Evolutionary conservation across 2,113 vertebrate genomes (phyloP), one percentile per base, ranked within the genome.

Genomic region (Benitochromis conjunctus): DNA sequence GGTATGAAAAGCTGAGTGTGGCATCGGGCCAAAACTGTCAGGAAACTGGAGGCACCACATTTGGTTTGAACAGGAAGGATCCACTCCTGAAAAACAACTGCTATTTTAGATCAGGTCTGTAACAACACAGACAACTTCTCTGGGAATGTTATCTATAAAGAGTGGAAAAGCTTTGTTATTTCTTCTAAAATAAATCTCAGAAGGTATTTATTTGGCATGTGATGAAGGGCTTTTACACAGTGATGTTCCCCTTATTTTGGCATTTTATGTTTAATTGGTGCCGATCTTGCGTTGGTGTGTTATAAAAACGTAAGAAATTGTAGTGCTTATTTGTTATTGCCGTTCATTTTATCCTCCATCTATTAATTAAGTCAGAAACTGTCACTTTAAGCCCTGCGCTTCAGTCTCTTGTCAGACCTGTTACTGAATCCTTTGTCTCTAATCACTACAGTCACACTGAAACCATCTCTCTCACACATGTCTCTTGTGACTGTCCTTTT

Each of bases 21-120:
- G 55, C 19, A 31, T 21, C 7, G 1, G 6, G 82, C 57, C 57
- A 89, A 55, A 83, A 57, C 62, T 87, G 78, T 24, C 91, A 92
- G 94, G 94, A 94, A 95, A 78, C 86, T 69, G 54, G 79, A 88
- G 80, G 34, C 89, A 76, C 64, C 16, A 1, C 19, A 21, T 86
- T n/a, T 80, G 92, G 74, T 85, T 81, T 16, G 9, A 86, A 74
- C 85, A 94, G 94, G 94, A 94, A 93, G 92, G 88, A 92, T 92
- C 92, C 79, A 26, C 82, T 94, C 82, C 86, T 88, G 89, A 82
- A 94, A 91, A 92, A 92, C 92, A 84, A 84, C 64, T 58, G 54
- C 89, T 92, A 92, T 94, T 93, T 92, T 83, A 84, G 79, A 89
- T 79, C 85, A 86, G 81, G 82, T 89, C 87, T 86, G 84, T 57